These are phyloP conservation scores for Podarcis lilfordi DNA, from an alignment of 2,797 vertebrate species.

Conservation along the genomic window DNA sequence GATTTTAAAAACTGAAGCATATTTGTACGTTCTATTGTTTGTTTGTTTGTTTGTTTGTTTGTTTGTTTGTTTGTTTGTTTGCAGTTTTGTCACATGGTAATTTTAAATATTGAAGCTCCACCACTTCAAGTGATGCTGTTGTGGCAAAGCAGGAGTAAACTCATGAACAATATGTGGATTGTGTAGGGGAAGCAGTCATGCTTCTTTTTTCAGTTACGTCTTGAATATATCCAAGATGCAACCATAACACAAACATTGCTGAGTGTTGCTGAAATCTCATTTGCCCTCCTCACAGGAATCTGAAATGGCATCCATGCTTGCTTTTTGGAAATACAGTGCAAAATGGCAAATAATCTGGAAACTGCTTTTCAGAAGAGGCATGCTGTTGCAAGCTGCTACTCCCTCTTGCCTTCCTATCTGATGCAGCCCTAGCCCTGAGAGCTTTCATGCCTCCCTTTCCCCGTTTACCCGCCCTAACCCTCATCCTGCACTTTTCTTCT, in stretches of 20 bases:
- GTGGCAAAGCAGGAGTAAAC: too few species aligned
- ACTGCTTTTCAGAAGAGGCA: not conserved
- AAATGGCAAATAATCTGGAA: not conserved
- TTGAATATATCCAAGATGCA: not conserved
- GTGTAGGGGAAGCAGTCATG: not conserved
- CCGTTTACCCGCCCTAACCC: not conserved
- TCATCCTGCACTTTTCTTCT: not conserved
- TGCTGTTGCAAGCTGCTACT: not conserved
- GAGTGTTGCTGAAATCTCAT: not conserved
- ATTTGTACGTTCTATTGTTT: not conserved
- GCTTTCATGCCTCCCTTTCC: not conserved
- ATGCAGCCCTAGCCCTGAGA: not conserved
- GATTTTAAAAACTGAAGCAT: not conserved
- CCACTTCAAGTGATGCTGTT: not conserved
- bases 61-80: not conserved
- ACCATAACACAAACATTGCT: not conserved
- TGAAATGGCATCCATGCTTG: not conserved
- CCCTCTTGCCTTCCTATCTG: too few species aligned
- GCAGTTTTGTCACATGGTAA: not conserved
- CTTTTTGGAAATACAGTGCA: not conserved
- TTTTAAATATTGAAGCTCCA: not conserved
- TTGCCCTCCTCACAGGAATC: not conserved
- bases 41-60: too few species aligned
- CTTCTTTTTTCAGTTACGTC: not conserved
- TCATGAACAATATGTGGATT: too few species aligned